Percentiles rank a stretch among this genome's conserved stretches.
phyloP scores from a whole-genome alignment of 1,140 invertebrate species.

The Bombus vancouverensis region DNA sequence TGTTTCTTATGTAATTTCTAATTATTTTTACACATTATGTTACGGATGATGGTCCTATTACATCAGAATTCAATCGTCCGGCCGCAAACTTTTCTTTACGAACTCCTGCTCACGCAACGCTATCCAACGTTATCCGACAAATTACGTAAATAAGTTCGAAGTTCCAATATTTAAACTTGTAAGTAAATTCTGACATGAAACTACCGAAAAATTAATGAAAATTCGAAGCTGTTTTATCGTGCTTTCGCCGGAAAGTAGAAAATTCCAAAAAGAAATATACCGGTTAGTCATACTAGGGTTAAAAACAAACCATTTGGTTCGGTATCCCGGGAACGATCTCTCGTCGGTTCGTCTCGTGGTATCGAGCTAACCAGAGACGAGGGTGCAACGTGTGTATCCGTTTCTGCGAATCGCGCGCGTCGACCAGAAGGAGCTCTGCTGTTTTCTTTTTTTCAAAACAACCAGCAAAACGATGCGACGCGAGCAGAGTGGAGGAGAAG shows the following conservation, averaged over 20 bases:
- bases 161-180: background rate
- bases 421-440: background rate
- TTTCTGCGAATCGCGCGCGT: conserved; percentile 35
- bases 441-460: conserved; percentile 45
- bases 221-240: background rate
- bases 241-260: too few relatives aligned
- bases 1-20: background rate
- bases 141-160: background rate
- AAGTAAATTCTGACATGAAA: background rate
- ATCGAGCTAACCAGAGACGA: background rate
- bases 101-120: background rate
- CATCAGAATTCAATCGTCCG: too few relatives aligned
- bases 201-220: background rate
- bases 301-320: conserved; percentile 23
- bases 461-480: conserved; percentile 38
- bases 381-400: conserved; percentile 30
- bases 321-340: conserved; percentile 30
- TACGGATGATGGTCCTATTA: too few relatives aligned
- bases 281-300: background rate
- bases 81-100: background rate
- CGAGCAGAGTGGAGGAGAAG: conserved; percentile 3
- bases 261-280: background rate
- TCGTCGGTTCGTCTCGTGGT: background rate
- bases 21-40: too few relatives aligned
- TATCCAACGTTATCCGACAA: background rate